phyloP scores from a whole-genome alignment of 92 coral and sea anemone species.

The Porites cylindrica region DNA sequence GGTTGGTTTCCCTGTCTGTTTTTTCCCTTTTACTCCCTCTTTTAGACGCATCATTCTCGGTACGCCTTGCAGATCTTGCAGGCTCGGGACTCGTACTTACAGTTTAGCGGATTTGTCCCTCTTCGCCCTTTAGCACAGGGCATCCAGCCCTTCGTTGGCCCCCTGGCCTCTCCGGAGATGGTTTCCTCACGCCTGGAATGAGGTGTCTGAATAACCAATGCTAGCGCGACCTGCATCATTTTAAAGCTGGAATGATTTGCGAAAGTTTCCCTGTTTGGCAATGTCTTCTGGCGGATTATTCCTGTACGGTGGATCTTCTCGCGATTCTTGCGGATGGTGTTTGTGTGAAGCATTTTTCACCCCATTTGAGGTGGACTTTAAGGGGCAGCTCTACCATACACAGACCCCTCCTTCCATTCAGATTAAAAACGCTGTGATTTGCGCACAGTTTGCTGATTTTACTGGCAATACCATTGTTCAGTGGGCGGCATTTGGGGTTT shows the following conservation, averaged over 20 bases:
- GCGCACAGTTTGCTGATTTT: slow-evolving; percentile 15
- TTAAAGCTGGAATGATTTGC: slow-evolving; percentile 31
- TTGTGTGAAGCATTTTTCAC: slow-evolving; percentile 25
- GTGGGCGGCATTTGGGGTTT: slow-evolving; percentile 45
- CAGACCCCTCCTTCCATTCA: neutral
- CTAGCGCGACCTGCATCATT: slow-evolving; percentile 16
- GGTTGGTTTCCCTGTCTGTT: slow-evolving; percentile 16
- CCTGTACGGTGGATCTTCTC: neutral
- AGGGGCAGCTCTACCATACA: slow-evolving; percentile 35
- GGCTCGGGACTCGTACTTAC: neutral
- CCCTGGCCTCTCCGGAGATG: slow-evolving; percentile 31
- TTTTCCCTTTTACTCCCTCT: neutral
- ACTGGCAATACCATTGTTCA: slow-evolving; percentile 6
- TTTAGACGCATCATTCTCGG: neutral
- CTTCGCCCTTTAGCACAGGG: slow-evolving; percentile 2
- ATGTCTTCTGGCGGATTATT: slow-evolving; percentile 15
- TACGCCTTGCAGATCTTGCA: slow-evolving; percentile 4
- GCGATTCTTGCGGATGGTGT: slow-evolving; percentile 31
- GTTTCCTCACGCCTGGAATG: slow-evolving; percentile 3
- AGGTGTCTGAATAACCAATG: slow-evolving; percentile 11
- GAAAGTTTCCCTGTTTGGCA: slow-evolving; percentile 20
- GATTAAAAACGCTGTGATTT: neutral
- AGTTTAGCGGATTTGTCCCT: neutral
- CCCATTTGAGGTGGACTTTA: slow-evolving; percentile 46
- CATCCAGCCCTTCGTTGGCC: slow-evolving; percentile 49